Base-by-base conservation (phyloP, 1,140 invertebrate species). In the Bicyclus anynana region DNA sequence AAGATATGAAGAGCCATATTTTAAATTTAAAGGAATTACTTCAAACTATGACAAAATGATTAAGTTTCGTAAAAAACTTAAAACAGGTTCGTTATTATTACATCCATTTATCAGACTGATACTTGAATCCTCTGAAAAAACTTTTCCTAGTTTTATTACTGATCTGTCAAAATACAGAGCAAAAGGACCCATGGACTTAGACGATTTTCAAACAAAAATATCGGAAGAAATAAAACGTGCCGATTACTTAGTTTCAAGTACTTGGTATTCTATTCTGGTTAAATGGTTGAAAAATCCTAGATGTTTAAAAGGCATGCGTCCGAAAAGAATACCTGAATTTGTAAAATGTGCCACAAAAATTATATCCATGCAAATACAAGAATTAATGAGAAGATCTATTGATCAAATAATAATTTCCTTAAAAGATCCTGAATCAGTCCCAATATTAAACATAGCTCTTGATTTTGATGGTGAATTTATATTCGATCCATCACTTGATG, bases 91-190 rank as follows among this genome's bases (percentile, higher is more conserved):
- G 4, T 87, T 92, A 12, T 80, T 93, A 9, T 74, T 93, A n/a
- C 91, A 94, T 69, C 90, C 90, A 13, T 90, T 93, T 42, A 89
- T 94, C 57, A 88, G 91, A 46, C 87, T 89, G 23, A 89, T 94
- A 2, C 69, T 93, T 1, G 84, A 87, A 47, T 90, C 90, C 17
- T 91, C 92, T 1, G 83, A 90, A 10, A 72, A 70, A 14, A 81
- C 87, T 1, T 85, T 94, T 67, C 92, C 92, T 0, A 49, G 73
- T 1, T 72, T 77, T 33, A 84, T 93, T 6, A 90, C 91, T n/a
- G 74, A 91, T 69, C 90, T 93, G 59, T 52, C 69, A 13, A 88
- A 79, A 40, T 92, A 91, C 65, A 86, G 89, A 63, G 67, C 78
- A 3, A 83, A 73, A 64, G 86, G 84, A 1, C 66, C 86, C 14